Evolutionary conservation across 30 jellyfish, hydroid and myxozoan genomes (phyloP), one percentile per base, ranked within the genome.

Genomic region (Sanderia malayensis): DNA sequence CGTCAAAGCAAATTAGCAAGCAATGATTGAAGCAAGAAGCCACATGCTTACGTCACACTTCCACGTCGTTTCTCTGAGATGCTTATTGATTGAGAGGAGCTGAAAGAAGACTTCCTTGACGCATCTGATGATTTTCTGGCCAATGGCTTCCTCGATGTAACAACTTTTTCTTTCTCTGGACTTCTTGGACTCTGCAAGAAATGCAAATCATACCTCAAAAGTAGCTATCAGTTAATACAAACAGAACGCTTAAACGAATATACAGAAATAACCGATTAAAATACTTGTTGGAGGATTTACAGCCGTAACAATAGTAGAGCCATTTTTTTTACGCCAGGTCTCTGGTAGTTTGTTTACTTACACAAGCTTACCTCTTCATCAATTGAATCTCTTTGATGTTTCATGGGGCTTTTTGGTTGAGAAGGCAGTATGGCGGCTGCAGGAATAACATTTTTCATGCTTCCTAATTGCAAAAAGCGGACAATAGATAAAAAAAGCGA

Each of bases 391-490:
- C 37, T 64, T 30, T 46, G 6, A 1, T 57, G 67, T 37, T 76
- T 76, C 26, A 45, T 46, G 24, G 89, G 89, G 27, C 67, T 78
- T 53, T 67, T 78, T 65, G 89, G 89, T 19, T 78, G 89, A 1
- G 89, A 78, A 25, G 89, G 89, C 60, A 78, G 21, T 44, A 78
- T 78, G 24, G 81, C 89, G 44, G 89, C 89, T n/a, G 89, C 82
- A 1, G 89, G 89, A 70, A 66, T 30, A 31, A 66, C 26, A 49
- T 63, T 28, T 66, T 44, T 49, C 11, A 49, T 49, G 64, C 18
- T 66, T 25, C 75, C 75, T 63, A 63, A 20, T 19, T 27, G 9
- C 4, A 25, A 59, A 59, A 25, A 2, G 8, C n/a, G n/a, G n/a
- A n/a, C n/a, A n/a, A n/a, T n/a, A n/a, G n/a, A n/a, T n/a, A n/a